Conservation (phyloP, 1,140 invertebrate species). For the Parapsyche elsis region DNA sequence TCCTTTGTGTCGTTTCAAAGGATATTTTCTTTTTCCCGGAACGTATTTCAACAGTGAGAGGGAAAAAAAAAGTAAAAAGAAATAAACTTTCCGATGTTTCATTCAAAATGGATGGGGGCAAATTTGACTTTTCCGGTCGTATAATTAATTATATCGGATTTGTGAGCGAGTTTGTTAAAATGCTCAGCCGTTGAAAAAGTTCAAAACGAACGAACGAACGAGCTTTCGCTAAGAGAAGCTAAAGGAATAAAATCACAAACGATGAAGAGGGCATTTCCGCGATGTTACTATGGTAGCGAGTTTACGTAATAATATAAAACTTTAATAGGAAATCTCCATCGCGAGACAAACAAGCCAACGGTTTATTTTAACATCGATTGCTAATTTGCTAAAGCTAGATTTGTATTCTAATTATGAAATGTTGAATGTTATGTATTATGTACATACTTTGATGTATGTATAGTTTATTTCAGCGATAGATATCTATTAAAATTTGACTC, state of each 20-base stretch:
- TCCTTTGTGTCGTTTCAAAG: no score
- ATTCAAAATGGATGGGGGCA: background rate
- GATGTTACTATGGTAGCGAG: background rate
- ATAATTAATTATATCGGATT: constrained; percentile 32
- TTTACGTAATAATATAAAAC: background rate
- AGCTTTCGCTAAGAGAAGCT: no score
- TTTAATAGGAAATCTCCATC: background rate
- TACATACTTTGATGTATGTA: no score
- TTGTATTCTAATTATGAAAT: no score
- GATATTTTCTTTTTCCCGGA: no score
- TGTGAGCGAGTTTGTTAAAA: background rate
- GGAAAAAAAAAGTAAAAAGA: background rate
- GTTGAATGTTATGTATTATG: no score
- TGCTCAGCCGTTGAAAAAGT: constrained; percentile 14
- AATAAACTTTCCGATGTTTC: constrained; percentile 14
- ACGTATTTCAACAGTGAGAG: background rate
- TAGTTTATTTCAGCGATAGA: no score
- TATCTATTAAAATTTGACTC: no score
- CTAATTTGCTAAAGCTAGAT: no score
- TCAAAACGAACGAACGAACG: background rate
- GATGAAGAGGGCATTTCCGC: background rate
- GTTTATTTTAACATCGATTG: no score
- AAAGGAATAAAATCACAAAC: background rate
- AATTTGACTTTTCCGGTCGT: constrained; percentile 30
- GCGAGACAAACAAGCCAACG: no score